Conservation (phyloP, 2,797 vertebrate genomes). For the Phylloscopus collybita region DNA sequence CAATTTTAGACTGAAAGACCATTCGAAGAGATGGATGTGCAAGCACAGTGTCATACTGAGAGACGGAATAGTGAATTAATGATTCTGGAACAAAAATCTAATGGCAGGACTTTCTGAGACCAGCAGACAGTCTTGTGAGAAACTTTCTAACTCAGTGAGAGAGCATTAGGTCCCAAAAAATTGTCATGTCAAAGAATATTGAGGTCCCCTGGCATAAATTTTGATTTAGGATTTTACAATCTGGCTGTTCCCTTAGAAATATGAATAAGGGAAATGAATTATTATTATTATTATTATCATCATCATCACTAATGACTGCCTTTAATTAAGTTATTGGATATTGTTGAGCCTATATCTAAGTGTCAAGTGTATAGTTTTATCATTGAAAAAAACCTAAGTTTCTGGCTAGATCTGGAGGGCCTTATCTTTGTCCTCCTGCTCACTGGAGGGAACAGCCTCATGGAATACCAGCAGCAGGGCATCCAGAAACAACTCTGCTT, state of each 20-base stretch:
- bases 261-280: not conserved
- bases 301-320: not conserved
- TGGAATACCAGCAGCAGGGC: not conserved
- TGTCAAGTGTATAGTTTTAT: rapidly evolving
- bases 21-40: not conserved
- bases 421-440: not conserved
- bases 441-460: not conserved
- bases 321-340: not conserved
- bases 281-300: too few relatives aligned
- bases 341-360: not conserved
- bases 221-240: not conserved
- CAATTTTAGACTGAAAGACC: not conserved
- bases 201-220: not conserved
- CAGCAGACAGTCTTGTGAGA: not conserved
- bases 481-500: not conserved
- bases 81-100: not conserved
- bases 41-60: not conserved
- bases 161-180: not conserved
- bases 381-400: not conserved
- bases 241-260: not conserved
- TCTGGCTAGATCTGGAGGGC: not conserved
- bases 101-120: not conserved
- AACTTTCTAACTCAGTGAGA: not conserved
- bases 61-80: not conserved
- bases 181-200: not conserved